phyloP scores from a whole-genome alignment of 2,888 invertebrate genomes.

The Tachystola acroxantha region DNA sequence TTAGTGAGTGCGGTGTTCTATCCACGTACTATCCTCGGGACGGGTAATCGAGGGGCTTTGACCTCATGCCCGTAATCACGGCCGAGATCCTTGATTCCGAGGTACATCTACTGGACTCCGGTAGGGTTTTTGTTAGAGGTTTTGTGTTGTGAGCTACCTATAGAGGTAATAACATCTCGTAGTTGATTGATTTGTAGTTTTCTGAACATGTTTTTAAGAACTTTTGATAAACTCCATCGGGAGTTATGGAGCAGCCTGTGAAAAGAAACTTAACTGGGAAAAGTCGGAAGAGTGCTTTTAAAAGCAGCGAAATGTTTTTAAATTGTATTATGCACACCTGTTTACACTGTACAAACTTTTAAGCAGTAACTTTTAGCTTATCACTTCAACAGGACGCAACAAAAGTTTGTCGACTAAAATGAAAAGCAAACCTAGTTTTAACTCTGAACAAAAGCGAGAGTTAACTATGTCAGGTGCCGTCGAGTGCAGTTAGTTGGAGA shows the following conservation, averaged over 20 bases:
- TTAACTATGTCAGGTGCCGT: constrained; percentile 30
- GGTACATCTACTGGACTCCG: not conserved
- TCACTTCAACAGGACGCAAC: not conserved
- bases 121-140: not conserved
- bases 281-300: too few relatives aligned
- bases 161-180: too few relatives aligned
- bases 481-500: constrained; percentile 35
- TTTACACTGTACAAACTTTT: too few relatives aligned
- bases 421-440: constrained; percentile 4
- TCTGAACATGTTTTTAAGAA: too few relatives aligned
- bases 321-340: too few relatives aligned
- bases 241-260: too few relatives aligned
- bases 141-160: too few relatives aligned
- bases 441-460: constrained; percentile 32
- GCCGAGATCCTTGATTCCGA: constrained; percentile 16
- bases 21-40: constrained; percentile 15
- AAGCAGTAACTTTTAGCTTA: not conserved
- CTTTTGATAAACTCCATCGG: too few relatives aligned
- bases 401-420: constrained; percentile 3
- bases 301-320: too few relatives aligned
- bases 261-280: too few relatives aligned
- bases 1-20: constrained; percentile 22
- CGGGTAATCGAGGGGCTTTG: constrained; percentile 32
- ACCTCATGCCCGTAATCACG: constrained; percentile 51
- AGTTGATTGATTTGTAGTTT: too few relatives aligned